These are phyloP conservation scores for Peromyscus attwateri DNA, from an alignment of 2,797 vertebrate species.

Conservation along the genomic window DNA sequence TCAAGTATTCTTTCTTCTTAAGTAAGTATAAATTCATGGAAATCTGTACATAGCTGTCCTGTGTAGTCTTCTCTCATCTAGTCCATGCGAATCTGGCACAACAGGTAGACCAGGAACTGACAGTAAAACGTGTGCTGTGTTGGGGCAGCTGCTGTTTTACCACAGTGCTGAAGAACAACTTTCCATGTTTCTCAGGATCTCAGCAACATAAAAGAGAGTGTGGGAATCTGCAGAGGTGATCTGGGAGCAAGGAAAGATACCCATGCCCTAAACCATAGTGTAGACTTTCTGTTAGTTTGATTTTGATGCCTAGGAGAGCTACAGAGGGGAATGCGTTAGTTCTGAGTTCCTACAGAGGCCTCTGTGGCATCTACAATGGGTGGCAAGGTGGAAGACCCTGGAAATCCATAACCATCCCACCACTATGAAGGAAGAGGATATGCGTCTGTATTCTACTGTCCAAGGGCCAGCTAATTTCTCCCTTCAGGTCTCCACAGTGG, in stretches of 20 bases:
- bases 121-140: background rate
- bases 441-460: background rate
- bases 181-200: background rate
- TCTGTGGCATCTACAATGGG: background rate
- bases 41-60: background rate
- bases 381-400: background rate
- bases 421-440: background rate
- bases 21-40: background rate
- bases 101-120: background rate
- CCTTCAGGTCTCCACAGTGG: background rate
- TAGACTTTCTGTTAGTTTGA: background rate
- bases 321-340: rapidly evolving
- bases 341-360: background rate
- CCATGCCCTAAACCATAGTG: no score
- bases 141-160: background rate
- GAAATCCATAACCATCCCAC: background rate
- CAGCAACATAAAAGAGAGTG: background rate
- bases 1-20: background rate
- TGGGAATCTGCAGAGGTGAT: background rate
- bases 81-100: background rate
- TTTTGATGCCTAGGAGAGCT: background rate
- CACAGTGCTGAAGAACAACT: background rate
- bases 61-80: background rate
- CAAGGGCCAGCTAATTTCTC: background rate
- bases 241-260: background rate